A percentile compares a stretch with the other conserved stretches of the same genome.
Evolutionary conservation across 2,113 vertebrate species (phyloP).

Genomic region (Ciconia stormi): DNA sequence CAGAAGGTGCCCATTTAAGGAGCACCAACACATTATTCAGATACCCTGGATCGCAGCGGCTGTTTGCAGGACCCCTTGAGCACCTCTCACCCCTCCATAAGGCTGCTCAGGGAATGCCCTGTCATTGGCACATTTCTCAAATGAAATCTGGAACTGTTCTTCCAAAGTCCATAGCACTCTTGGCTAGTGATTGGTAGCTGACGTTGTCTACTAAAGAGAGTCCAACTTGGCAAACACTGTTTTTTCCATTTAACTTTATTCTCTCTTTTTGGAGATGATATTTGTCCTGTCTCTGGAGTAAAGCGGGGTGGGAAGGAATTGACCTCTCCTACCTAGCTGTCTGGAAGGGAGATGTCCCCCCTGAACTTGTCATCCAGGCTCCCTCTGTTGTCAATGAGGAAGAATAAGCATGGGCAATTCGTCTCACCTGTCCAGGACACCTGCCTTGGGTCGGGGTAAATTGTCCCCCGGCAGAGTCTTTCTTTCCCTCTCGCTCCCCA

Average conservation of each 20-base stretch:
- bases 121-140: background rate
- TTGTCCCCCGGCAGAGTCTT: rapidly evolving
- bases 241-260: background rate
- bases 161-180: background rate
- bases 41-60: background rate
- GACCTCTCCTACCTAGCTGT: background rate
- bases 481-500: background rate
- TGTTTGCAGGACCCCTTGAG: background rate
- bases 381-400: background rate
- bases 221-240: background rate
- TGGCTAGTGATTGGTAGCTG: background rate
- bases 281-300: background rate
- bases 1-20: background rate
- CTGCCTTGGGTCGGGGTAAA: background rate
- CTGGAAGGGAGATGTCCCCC: background rate
- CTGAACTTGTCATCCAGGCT: background rate
- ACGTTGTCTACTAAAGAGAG: background rate
- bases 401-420: background rate
- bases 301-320: background rate
- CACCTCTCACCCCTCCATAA: background rate
- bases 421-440: background rate
- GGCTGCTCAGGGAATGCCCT: rapidly evolving
- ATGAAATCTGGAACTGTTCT: background rate
- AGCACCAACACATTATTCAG: background rate
- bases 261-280: background rate